These are phyloP conservation scores for Glossosoma conforme DNA, from an alignment of 1,140 invertebrate species.

Conservation along the genomic window DNA sequence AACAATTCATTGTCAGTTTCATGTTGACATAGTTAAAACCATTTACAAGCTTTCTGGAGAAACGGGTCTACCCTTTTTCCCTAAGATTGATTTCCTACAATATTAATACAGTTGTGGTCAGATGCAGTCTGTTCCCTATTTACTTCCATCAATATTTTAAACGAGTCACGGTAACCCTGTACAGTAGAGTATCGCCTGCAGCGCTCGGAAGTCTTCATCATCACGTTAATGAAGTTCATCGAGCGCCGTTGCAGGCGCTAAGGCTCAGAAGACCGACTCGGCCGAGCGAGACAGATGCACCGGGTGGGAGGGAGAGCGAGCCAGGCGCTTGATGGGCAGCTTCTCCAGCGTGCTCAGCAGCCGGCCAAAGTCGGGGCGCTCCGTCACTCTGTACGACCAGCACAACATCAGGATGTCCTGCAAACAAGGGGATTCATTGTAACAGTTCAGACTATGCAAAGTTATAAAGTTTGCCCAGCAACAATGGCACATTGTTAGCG, in stretches of 20 bases:
- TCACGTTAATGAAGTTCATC: too few relatives aligned
- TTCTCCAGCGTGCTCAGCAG: constrained; percentile 82
- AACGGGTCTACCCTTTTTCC: too few relatives aligned
- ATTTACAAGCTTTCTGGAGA: too few relatives aligned
- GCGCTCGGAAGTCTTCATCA: not conserved
- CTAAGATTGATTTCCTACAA: not conserved
- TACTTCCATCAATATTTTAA: not conserved
- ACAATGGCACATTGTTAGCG: too few relatives aligned
- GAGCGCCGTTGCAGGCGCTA: not conserved
- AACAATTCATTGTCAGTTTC: too few relatives aligned
- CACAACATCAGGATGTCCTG: constrained; percentile 96
- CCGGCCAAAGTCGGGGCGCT: constrained; percentile 85
- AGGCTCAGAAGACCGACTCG: constrained; percentile 79
- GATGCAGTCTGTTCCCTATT: not conserved
- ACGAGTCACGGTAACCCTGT: not conserved
- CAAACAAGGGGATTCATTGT: constrained; percentile 33
- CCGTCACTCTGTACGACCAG: constrained; percentile 81
- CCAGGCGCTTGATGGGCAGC: constrained; percentile 89
- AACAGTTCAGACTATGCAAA: not conserved
- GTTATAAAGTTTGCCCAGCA: constrained; percentile 3
- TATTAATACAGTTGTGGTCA: not conserved
- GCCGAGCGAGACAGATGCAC: constrained; percentile 88
- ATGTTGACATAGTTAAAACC: too few relatives aligned
- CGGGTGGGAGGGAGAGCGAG: constrained; percentile 95
- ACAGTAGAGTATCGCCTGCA: not conserved